phyloP scores from a whole-genome alignment of 2,113 vertebrate genomes.

The Enhydra lutris region DNA sequence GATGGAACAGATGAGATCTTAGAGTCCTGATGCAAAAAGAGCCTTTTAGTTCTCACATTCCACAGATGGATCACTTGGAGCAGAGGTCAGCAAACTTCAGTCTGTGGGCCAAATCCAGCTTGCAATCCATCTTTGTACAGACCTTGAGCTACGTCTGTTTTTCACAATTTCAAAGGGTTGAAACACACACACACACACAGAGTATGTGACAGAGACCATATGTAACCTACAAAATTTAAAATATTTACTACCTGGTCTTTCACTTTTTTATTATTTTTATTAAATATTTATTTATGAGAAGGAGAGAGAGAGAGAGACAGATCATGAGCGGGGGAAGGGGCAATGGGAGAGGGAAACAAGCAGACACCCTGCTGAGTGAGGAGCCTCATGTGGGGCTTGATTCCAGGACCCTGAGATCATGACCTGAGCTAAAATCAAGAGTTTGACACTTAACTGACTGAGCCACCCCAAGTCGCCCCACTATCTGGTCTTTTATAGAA shows the following conservation, averaged over 20 bases:
- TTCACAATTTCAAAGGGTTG: not conserved
- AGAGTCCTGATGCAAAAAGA: not conserved
- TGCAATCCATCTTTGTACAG: not conserved
- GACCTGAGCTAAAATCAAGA: not conserved
- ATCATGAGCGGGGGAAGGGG: not conserved
- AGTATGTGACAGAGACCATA: not conserved
- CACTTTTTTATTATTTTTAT: not conserved
- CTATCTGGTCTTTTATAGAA: not conserved
- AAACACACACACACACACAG: not conserved
- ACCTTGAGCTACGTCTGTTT: not conserved
- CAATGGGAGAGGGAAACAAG: not conserved
- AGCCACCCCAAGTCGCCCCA: not conserved
- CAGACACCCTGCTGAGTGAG: not conserved
- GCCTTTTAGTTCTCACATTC: not conserved
- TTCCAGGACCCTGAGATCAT: not conserved
- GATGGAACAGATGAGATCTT: not conserved
- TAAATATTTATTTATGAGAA: not conserved
- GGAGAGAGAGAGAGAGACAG: not conserved
- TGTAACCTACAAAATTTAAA: slow-evolving; percentile 3
- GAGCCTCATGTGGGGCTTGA: not conserved
- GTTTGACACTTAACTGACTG: not conserved
- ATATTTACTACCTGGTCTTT: not conserved
- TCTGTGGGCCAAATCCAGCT: not conserved
- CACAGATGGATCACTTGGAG: not conserved
- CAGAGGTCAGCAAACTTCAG: not conserved